Percentiles rank a stretch among this genome's conserved stretches.
phyloP scores from a whole-genome alignment of 1,140 invertebrate genomes.

The Ylistrum balloti region DNA sequence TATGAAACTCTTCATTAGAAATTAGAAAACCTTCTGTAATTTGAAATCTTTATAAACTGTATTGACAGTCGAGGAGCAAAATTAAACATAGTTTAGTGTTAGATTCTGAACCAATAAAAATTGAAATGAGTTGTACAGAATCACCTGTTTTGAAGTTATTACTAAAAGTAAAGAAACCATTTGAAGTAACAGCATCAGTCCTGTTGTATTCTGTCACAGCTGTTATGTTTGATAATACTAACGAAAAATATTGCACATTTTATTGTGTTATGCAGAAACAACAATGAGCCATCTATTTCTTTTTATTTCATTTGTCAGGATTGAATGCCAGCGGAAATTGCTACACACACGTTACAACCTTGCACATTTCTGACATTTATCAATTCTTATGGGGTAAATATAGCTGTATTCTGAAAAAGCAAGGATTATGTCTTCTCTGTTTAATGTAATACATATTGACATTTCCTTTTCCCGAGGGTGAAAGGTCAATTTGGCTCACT shows the following conservation, averaged over 20 bases:
- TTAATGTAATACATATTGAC: constrained; percentile 16
- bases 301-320: constrained; percentile 16
- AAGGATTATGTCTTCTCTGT: not conserved
- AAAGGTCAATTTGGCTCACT: not conserved
- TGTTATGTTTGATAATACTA: not conserved
- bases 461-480: not conserved
- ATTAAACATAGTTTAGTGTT: not conserved
- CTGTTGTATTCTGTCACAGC: not conserved
- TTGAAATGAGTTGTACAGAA: not conserved
- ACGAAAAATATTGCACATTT: constrained; percentile 17
- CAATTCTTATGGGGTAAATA: constrained; percentile 29
- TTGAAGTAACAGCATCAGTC: not conserved
- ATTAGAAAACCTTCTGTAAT: too few relatives aligned
- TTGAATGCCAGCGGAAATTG: constrained; percentile 2
- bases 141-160: not conserved
- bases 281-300: not conserved
- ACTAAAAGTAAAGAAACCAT: not conserved
- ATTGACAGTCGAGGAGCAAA: too few relatives aligned
- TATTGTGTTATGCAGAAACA: not conserved
- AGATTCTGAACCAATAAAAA: not conserved
- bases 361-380: constrained; percentile 8
- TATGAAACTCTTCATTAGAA: not conserved
- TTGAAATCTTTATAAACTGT: not conserved
- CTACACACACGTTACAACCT: not conserved
- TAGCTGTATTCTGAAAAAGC: not conserved